Base-by-base conservation (phyloP, 2,113 vertebrate genomes). In the Forbesichthys agassizii region DNA sequence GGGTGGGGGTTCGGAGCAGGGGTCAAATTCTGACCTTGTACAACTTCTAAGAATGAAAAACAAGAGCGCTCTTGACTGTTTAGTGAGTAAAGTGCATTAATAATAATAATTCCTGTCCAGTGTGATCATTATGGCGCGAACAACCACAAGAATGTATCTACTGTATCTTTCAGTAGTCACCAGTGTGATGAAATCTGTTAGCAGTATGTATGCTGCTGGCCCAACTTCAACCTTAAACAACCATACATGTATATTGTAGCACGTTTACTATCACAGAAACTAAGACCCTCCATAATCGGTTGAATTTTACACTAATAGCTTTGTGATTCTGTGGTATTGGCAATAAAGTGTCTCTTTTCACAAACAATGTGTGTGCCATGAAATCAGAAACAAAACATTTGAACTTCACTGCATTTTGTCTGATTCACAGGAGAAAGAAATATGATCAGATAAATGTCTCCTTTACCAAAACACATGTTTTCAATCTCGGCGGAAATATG, bases 401-500 rank as follows among this genome's bases (percentile, higher is more conserved):
- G 1, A 69, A 42, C 47, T 72, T 51, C 27, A 27, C 27, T 27
- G 27, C 27, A 51, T 74, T 84, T 82, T 81, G 85, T 88, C 80
- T 77, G 75, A 83, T 77, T 86, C 73, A 42, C 80, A 85, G 83
- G 90, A 91, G 66, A 88, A 88, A 91, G 82, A 71, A 36, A 84
- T 79, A 90, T 79, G 77, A 76, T 79, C 84, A 86, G 88, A 90
- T 88, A 91, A 86, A 85, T 86, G 88, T 91, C 80, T 89, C 68
- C 75, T 80, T 88, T 91, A 87, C 79, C 88, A 69, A 90, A 86
- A 88, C 91, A 91, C 61, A 46, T 91, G 91, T 91, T 91, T 93
- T 91, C 91, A 90, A 93, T 94, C 88, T 90, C 81, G 73, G 81
- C 78, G 86, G 89, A 92, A 78, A 71, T 65, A 62, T 75, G 70